Conservation (phyloP, 2,113 vertebrate genomes). For the Ailuropoda melanoleuca region DNA sequence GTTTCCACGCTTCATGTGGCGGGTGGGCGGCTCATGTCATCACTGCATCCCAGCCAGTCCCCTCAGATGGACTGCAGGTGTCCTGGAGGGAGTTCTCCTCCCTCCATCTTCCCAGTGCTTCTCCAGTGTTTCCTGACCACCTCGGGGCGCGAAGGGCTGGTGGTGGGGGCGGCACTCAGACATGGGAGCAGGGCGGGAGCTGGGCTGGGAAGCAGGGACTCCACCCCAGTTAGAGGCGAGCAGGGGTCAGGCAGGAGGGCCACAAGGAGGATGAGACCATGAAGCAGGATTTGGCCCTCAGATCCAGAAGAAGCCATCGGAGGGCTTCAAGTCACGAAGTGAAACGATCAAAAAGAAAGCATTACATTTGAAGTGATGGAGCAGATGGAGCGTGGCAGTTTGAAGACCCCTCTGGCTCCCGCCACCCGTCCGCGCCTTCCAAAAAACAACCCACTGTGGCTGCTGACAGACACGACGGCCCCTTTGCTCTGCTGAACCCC, state of each 20-base stretch:
- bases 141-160: not conserved
- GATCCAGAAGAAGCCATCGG: not conserved
- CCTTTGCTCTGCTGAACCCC: not conserved
- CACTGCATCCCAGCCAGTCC: not conserved
- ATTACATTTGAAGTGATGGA: rapidly evolving
- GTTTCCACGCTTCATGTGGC: not conserved
- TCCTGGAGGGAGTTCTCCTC: not conserved
- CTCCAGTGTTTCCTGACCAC: not conserved
- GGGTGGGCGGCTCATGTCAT: rapidly evolving
- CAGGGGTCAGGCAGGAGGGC: not conserved
- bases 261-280: not conserved
- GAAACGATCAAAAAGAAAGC: not conserved
- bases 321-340: not conserved
- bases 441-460: rapidly evolving
- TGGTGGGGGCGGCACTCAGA: not conserved
- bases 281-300: not conserved
- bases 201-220: not conserved
- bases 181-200: not conserved
- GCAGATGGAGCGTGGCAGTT: not conserved
- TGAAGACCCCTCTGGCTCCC: not conserved
- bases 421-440: rapidly evolving
- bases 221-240: not conserved
- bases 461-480: not conserved
- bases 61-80: rapidly evolving
- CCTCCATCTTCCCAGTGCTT: not conserved